Conservation (phyloP, 2,888 invertebrate species). For the Trypoxylon attenuatum region DNA sequence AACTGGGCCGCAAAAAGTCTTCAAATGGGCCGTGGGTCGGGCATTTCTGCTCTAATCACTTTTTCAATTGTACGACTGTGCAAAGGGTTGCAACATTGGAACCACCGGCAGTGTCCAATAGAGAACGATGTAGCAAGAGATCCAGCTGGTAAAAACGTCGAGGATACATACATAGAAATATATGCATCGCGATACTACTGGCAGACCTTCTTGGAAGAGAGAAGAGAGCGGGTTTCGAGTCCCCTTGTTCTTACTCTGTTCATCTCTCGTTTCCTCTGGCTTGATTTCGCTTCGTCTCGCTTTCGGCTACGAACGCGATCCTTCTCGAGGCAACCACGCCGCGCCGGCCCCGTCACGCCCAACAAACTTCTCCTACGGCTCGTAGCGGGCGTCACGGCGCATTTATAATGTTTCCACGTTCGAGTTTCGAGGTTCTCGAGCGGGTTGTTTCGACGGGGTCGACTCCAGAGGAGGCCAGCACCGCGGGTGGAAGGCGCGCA, state of each 20-base stretch:
- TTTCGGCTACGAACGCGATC: conserved; percentile 19
- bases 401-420: conserved; percentile 74
- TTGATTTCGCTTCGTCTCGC: conserved; percentile 24
- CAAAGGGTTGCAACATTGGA: no score
- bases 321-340: conserved; percentile 27
- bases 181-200: conserved; percentile 53
- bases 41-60: no score
- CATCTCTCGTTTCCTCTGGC: background rate
- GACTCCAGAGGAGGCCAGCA: conserved; percentile 43
- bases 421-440: conserved; percentile 61
- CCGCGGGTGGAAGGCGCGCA: conserved; percentile 45
- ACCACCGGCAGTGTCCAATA: no score
- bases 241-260: conserved; percentile 20
- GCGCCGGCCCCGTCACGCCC: conserved; percentile 70
- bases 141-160: no score
- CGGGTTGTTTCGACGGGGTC: no score
- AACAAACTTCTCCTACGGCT: conserved; percentile 63
- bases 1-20: no score
- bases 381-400: conserved; percentile 69
- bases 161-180: background rate
- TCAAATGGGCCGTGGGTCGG: no score
- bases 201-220: conserved; percentile 69
- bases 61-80: no score
- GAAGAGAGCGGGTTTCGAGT: conserved; percentile 35
- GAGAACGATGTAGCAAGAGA: no score